A percentile compares a stretch with the other conserved stretches of the same genome.
These are phyloP conservation scores for Leucoma salicis DNA, from an alignment of 2,888 invertebrate genomes.

Conservation along the genomic window DNA sequence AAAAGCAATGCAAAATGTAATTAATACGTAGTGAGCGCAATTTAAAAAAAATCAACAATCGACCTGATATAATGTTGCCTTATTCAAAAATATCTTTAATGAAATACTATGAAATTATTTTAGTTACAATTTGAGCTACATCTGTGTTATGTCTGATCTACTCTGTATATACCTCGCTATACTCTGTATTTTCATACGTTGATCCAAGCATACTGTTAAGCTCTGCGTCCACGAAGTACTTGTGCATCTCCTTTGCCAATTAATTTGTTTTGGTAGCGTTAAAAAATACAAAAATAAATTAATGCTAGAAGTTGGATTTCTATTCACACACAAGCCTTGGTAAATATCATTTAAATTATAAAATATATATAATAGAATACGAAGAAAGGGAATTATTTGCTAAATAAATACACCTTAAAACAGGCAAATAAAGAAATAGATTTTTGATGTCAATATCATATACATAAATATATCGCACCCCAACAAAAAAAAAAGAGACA, in stretches of 20 bases:
- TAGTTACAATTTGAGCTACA: neutral
- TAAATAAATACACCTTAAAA: neutral
- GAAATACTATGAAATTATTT: neutral
- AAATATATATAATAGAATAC: neutral
- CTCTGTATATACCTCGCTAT: constrained; percentile 71
- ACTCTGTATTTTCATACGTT: constrained; percentile 81
- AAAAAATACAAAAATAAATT: constrained; percentile 71
- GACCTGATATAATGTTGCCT: neutral
- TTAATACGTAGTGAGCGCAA: constrained; percentile 15
- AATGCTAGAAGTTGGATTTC: constrained; percentile 47
- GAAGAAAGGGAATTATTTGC: neutral
- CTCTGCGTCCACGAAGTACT: constrained; percentile 91
- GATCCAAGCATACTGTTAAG: constrained; percentile 88
- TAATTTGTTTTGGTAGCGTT: constrained; percentile 76
- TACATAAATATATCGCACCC: neutral
- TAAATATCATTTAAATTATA: constrained; percentile 1
- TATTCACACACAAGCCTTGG: constrained; percentile 18
- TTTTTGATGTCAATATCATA: too few relatives aligned
- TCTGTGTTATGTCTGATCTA: constrained; percentile 35
- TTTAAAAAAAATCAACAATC: constrained; percentile 10
- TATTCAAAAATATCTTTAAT: neutral
- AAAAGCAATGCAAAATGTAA: constrained; percentile 20
- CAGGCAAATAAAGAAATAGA: neutral
- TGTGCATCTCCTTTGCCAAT: constrained; percentile 88
- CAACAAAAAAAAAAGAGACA: too few relatives aligned